Percentiles rank a stretch among this genome's conserved stretches.
phyloP scores from a whole-genome alignment of 1,140 invertebrate species.

The Drosophila subobscura region DNA sequence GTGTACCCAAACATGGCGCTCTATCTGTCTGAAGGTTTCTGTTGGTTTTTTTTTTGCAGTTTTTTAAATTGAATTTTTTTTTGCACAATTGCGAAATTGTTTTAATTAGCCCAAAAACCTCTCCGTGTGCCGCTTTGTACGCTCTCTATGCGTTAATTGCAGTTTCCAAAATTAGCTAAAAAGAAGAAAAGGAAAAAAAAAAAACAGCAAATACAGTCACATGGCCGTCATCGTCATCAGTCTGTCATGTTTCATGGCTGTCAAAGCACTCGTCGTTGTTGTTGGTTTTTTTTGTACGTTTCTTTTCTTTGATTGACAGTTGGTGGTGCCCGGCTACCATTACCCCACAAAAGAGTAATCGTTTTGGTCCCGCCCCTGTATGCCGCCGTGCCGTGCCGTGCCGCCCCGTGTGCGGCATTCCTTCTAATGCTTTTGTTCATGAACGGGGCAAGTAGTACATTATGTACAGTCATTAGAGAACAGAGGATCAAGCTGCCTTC shows the following conservation, averaged over 20 bases:
- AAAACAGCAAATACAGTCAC: constrained; percentile 1
- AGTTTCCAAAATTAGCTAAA: constrained; percentile 56
- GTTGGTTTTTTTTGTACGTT: no score
- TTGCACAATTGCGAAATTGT: constrained; percentile 68
- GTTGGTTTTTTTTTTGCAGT: background rate
- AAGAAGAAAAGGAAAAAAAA: no score
- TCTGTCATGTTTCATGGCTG: constrained; percentile 21
- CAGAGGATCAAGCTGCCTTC: no score
- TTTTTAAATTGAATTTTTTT: constrained; percentile 65
- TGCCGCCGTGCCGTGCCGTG: background rate
- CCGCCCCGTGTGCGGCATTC: no score
- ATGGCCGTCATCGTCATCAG: constrained; percentile 10
- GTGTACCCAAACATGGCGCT: constrained; percentile 46
- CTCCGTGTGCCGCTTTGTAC: constrained; percentile 2
- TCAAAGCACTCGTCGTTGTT: constrained; percentile 4
- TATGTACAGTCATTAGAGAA: no score
- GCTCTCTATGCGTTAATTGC: constrained; percentile 63
- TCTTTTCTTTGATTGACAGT: constrained; percentile 47
- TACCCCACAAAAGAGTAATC: no score
- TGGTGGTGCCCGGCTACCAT: constrained; percentile 7
- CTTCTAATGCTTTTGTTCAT: no score
- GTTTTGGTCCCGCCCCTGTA: no score
- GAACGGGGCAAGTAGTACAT: no score
- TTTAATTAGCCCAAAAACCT: constrained; percentile 56
- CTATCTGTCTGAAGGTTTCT: constrained; percentile 54